Evolutionary conservation across 2,888 invertebrate genomes (phyloP).

Genomic region (Acanthopleura granulata): DNA sequence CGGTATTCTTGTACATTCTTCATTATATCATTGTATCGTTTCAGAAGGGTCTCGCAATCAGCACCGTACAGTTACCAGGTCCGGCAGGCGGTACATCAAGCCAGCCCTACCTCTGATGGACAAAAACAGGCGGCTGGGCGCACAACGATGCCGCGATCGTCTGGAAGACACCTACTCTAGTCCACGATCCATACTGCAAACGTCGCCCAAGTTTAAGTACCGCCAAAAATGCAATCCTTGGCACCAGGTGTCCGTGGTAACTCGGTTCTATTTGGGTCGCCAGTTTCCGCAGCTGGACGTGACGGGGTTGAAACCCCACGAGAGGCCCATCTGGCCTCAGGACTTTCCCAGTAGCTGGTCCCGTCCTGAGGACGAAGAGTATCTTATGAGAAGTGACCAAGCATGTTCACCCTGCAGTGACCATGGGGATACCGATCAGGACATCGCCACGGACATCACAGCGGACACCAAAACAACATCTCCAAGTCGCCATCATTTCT

Average conservation of each 20-base stretch:
- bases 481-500: too few species aligned
- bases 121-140: neutral
- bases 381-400: neutral
- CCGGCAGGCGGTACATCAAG: neutral
- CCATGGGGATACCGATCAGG: too few species aligned
- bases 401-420: neutral
- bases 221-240: neutral
- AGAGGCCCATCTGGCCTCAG: conserved; percentile 26
- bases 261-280: conserved; percentile 47
- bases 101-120: neutral
- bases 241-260: conserved; percentile 49
- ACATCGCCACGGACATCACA: too few species aligned
- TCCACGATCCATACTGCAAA: neutral
- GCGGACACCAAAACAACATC: too few species aligned
- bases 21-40: neutral
- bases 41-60: neutral
- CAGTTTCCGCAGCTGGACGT: conserved; percentile 43
- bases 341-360: conserved; percentile 18
- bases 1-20: too few species aligned
- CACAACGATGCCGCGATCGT: neutral
- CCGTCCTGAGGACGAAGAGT: neutral
- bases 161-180: neutral
- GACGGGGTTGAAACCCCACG: conserved; percentile 36
- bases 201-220: conserved; percentile 1
- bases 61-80: neutral